Percentiles rank a stretch among this genome's conserved stretches.
These are phyloP conservation scores for Tapera naevia DNA, from an alignment of 2,797 vertebrate species.

Conservation along the genomic window DNA sequence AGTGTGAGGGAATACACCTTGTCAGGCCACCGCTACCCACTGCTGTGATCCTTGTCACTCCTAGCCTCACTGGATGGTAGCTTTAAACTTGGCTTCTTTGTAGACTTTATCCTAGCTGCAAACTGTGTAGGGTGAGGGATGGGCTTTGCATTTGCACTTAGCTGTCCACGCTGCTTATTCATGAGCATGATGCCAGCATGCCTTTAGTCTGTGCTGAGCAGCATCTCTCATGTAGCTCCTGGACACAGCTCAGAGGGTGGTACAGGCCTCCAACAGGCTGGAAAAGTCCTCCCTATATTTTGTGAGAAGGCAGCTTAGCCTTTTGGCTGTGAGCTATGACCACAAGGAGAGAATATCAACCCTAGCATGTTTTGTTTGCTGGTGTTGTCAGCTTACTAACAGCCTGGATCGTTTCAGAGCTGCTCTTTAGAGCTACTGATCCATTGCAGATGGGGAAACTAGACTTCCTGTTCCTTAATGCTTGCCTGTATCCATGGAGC, in stretches of 20 bases:
- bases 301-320: not conserved
- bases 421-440: not conserved
- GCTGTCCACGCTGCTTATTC: not conserved
- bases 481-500: not conserved
- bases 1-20: not conserved
- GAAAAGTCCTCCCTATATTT: not conserved
- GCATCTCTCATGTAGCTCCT: not conserved
- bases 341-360: rapidly evolving
- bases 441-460: not conserved
- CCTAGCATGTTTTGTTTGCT: not conserved
- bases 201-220: not conserved
- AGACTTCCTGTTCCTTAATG: not conserved
- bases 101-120: not conserved
- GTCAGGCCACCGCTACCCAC: not conserved
- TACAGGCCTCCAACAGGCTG: not conserved
- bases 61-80: rapidly evolving
- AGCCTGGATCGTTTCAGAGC: not conserved
- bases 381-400: not conserved
- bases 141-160: not conserved
- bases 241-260: not conserved
- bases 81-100: not conserved
- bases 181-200: not conserved
- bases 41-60: not conserved
- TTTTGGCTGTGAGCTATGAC: not conserved
- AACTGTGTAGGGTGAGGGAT: too few species aligned